Evolutionary conservation across 2,113 vertebrate species (phyloP), one percentile per base, ranked within the genome.

Genomic region (Caranx ignobilis): DNA sequence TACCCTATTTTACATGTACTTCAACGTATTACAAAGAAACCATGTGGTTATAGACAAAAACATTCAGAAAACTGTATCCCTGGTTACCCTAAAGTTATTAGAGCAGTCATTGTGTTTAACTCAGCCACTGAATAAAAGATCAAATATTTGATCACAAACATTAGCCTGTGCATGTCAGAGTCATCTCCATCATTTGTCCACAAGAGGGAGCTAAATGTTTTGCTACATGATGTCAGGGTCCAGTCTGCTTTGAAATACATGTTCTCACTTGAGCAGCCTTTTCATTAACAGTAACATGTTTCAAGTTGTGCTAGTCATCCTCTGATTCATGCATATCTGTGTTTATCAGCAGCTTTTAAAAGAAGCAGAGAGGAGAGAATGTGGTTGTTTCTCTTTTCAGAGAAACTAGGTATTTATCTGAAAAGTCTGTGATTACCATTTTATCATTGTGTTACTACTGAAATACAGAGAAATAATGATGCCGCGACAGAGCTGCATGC

Each of bases 181-280:
- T 54, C 19, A 2, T 3, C 50, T 62, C 0, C 32, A 41, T 12
- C 2, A 0, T 45, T 78, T 2, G 2, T 55, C 85, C 89, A 92
- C 86, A 70, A 11, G 89, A 81, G 77, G 87, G 87, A 15, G 87
- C 77, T 71, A 89, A 48, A 68, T 70, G 55, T 19, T 72, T 31
- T 34, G 15, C 18, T 15, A 50, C 21, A 19, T 19, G 3, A 61
- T n/a, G 1, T 71, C 41, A 76, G 54, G n/a, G 6, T 15, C 26
- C 12, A 48, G 4, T 7, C 43, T 37, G 26, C 34, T 1, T 18
- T 45, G 8, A 4, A 68, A 56, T 7, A 19, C 21, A 19, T 19
- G 10, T 3, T 0, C 3, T 41, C 15, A 5, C 10, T n/a, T 50
- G 34, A 6, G 26, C 1, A 11, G 2, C 10, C 12, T 11, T 54